A percentile compares a stretch with the other conserved stretches of the same genome.
Evolutionary conservation across 1,140 invertebrate genomes (phyloP).

Genomic region (Aphelenchoides besseyi): DNA sequence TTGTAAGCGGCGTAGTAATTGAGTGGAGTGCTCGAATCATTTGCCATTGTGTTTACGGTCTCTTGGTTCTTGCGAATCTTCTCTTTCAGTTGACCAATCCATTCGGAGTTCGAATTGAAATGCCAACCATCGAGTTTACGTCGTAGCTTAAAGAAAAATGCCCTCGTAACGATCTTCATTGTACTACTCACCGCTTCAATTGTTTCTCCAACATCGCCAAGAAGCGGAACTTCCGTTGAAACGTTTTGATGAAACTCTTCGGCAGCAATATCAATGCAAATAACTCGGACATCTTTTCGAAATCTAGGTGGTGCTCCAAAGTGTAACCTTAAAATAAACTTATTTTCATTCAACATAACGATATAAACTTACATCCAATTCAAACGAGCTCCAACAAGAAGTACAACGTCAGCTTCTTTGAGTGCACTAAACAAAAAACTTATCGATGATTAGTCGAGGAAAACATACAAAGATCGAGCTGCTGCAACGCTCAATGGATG

Average conservation of each 20-base stretch:
- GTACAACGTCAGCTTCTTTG: conserved; percentile 79
- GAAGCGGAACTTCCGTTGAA: conserved; percentile 72
- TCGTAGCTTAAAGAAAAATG: conserved; percentile 50
- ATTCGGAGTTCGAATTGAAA: conserved; percentile 65
- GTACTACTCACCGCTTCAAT: conserved; percentile 65
- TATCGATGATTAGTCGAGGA: conserved; percentile 4
- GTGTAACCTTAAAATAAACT: conserved; percentile 95
- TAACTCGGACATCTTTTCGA: conserved; percentile 77
- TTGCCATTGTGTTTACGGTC: conserved; percentile 67
- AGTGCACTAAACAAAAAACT: conserved; percentile 68
- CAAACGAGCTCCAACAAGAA: conserved; percentile 82
- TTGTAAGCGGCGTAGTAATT: conserved; percentile 90
- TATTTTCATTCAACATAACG: conserved; percentile 80
- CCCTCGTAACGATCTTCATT: conserved; percentile 8
- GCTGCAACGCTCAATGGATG: conserved; percentile 75
- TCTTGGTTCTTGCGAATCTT: conserved; percentile 69
- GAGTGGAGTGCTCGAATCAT: conserved; percentile 73
- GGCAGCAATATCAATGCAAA: conserved; percentile 83
- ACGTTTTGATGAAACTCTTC: conserved; percentile 90
- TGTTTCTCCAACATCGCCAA: conserved; percentile 73
- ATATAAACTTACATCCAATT: conserved; percentile 97
- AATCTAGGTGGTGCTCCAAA: conserved; percentile 86
- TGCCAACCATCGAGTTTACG: conserved; percentile 67
- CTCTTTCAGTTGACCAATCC: conserved; percentile 68
- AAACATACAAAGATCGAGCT: conserved; percentile 72